These are phyloP conservation scores for Yponomeuta plumbellus DNA, from an alignment of 2,888 invertebrate genomes.

Conservation along the genomic window DNA sequence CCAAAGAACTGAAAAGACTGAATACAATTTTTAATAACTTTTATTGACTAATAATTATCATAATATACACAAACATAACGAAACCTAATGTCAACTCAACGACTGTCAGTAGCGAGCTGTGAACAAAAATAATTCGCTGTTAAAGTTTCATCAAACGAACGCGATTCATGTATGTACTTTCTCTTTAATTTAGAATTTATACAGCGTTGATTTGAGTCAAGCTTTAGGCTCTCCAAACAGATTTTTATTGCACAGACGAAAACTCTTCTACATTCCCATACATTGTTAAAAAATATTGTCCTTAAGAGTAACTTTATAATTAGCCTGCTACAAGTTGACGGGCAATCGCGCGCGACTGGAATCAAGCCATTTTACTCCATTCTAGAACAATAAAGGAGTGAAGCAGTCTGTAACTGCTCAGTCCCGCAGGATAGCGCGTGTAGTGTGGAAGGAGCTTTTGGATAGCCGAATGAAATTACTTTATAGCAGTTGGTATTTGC, in stretches of 20 bases:
- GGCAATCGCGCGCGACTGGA: no score
- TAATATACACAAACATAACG: constrained; percentile 75
- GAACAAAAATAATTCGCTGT: constrained; percentile 14
- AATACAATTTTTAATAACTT: constrained; percentile 63
- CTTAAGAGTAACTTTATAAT: no score
- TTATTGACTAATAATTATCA: constrained; percentile 56
- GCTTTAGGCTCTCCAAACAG: constrained; percentile 21
- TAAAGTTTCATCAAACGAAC: constrained; percentile 10
- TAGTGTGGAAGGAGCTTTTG: no score
- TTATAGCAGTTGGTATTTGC: no score
- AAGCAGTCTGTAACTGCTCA: no score
- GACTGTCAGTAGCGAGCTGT: constrained; percentile 16
- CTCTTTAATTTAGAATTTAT: constrained; percentile 14
- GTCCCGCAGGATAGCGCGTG: no score
- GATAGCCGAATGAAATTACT: no score
- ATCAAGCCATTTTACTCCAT: no score
- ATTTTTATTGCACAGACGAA: constrained; percentile 17
- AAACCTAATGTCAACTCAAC: constrained; percentile 53
- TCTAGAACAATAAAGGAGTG: no score
- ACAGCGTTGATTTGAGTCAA: constrained; percentile 29
- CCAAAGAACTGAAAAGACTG: neutral
- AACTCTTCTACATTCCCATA: constrained; percentile 4
- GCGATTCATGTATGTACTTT: constrained; percentile 4
- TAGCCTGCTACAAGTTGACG: no score
- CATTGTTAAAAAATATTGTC: no score